Base-by-base conservation (phyloP, 2,888 invertebrate species). In the Agonopterix alstromeriana region DNA sequence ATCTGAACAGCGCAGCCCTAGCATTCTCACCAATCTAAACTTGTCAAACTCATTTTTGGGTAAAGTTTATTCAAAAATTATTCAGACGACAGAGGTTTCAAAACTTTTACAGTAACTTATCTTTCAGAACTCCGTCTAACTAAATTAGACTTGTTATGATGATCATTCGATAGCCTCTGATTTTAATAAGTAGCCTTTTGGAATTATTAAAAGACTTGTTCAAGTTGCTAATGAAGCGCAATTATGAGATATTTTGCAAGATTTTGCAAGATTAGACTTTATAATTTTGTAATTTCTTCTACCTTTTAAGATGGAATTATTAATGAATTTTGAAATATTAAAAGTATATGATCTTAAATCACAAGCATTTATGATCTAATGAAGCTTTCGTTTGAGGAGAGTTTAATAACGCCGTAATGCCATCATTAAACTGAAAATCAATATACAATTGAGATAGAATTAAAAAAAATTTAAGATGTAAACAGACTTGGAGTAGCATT, bases 11-110 rank as follows among this genome's bases (percentile, higher is more conserved):
- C 14, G 14, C 14, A 14, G 3, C 27, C 27, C 38, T 10, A 72
- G 14, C 2, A 77, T 78, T 75, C 70, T 54, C 74, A 70, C 77
- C 77, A 80, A 81, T 81, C 76, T 77, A 69, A 77, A 83, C 70
- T 83, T 77, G 65, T 63, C 67, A 73, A 82, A 80, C 71, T 82
- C 74, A 71, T 78, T 82, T 78, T 74, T 65, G 63, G 67, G 27
- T 27, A 27, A 27, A 27, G 27, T 27, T 27, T 27, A 27, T 27
- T 27, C 27, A 80, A 52, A 42, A 68, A 77, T 78, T 73, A 77
- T 77, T 80, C 77, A 82, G 81, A 77, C 74, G 82, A 79, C 77
- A 74, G 71, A 73, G 74, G 73, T 73, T 63, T 58, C 63, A 55
- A 66, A 73, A 78, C 73, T 73, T 81, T 74, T 53, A 50, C 64